Evolutionary conservation across 1,140 invertebrate species (phyloP), one percentile per base, ranked within the genome.

Genomic region (Eumaeus atala): DNA sequence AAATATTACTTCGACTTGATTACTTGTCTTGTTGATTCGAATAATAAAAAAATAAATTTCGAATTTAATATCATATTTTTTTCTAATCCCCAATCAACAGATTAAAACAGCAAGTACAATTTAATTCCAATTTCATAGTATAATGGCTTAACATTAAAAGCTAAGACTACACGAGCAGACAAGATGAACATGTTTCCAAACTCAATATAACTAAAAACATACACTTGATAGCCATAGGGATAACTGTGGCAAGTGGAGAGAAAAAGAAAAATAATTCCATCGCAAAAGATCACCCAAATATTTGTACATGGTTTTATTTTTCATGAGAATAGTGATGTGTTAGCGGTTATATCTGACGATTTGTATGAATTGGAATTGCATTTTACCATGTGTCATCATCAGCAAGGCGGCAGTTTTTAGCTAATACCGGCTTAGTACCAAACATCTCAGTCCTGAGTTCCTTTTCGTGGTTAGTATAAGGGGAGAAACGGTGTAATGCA

Each of bases 161-260:
- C 14, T 9, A 14, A 44, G 17, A 44, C 14, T 44, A 44, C 16
- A 40, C 17, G 17, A 44, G 9, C 14, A 17, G 40, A 44, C 40
- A 44, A 44, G 40, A 44, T 44, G 16, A 44, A 44, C 17, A 16
- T 44, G 40, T 44, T 44, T 44, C 40, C 40, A 44, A 44, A 44
- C 40, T 44, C 40, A 44, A 44, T 44, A 44, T 44, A 44, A 18
- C 40, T 44, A 44, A 44, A 44, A 44, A 44, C 40, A 44, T 44
- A 44, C 40, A 44, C 40, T 44, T 14, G 40, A 44, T 28, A 28
- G 16, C 40, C 40, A 16, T 16, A 3, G 40, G 40, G 40, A 44
- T 9, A 44, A 16, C 40, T 17, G n/a, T 40, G 38, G 38, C 40
- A 44, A 44, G 16, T 44, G 40, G 40, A 44, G 16, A 16, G 40